These are phyloP conservation scores for Diachasma alloeum DNA, from an alignment of 1,140 invertebrate genomes.

Conservation along the genomic window DNA sequence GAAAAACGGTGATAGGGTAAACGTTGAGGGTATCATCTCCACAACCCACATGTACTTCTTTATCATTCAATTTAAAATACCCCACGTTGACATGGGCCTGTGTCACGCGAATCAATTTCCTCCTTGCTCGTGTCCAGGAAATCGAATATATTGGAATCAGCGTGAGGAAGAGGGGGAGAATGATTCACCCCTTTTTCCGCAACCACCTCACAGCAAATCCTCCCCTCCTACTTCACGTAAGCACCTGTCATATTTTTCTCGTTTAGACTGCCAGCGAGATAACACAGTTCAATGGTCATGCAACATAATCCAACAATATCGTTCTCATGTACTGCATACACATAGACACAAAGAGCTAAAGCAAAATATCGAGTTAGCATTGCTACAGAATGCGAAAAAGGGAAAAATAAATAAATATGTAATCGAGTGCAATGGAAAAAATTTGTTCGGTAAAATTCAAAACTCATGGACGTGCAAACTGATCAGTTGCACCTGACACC, in stretches of 20 bases:
- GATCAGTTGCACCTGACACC: background rate
- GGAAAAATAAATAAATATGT: background rate
- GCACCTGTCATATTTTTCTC: background rate
- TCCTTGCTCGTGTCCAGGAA: constrained; percentile 42
- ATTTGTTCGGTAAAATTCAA: background rate
- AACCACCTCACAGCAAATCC: background rate
- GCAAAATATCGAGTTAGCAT: too few relatives aligned
- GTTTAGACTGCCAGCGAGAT: background rate
- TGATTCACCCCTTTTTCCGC: background rate
- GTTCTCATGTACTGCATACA: background rate
- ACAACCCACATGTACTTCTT: constrained; percentile 4
- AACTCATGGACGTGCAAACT: background rate
- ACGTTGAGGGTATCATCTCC: background rate
- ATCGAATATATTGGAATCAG: constrained; percentile 45
- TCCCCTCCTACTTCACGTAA: background rate
- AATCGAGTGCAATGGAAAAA: background rate
- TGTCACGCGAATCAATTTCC: constrained; percentile 47
- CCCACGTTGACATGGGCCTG: background rate
- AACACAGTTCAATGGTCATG: background rate
- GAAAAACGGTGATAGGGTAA: background rate
- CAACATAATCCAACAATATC: background rate
- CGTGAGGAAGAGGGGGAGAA: background rate
- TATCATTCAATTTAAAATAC: constrained; percentile 29
- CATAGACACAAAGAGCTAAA: background rate
- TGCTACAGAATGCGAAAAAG: background rate